Conservation (phyloP, 2,113 vertebrate species). For the Spizaetus ornatus region DNA sequence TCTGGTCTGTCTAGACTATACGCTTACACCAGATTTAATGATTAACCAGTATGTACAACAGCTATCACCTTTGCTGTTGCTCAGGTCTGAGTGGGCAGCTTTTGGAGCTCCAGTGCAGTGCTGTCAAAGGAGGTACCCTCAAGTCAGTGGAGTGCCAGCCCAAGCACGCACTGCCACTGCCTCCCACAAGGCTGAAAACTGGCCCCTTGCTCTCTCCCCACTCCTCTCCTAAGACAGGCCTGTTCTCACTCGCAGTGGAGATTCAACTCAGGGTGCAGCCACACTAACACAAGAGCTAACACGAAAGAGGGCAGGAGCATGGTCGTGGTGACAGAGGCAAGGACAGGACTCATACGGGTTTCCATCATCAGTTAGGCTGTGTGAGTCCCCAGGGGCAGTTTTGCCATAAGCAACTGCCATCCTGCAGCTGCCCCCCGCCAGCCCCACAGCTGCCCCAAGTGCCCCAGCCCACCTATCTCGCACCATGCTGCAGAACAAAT, state of each 20-base stretch:
- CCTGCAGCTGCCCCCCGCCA: no score
- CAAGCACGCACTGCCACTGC: no score
- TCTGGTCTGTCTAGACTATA: neutral
- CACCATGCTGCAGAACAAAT: neutral
- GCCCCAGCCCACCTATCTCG: neutral
- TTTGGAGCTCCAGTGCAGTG: neutral
- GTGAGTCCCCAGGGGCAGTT: neutral
- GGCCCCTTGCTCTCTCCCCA: rapidly evolving
- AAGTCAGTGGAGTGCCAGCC: rapidly evolving
- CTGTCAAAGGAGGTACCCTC: neutral
- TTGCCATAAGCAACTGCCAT: neutral
- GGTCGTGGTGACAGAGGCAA: rapidly evolving
- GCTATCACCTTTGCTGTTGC: neutral
- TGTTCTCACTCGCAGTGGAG: rapidly evolving
- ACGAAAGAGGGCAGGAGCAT: rapidly evolving
- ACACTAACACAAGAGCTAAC: rapidly evolving
- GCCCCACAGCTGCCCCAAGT: neutral
- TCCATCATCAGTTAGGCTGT: rapidly evolving
- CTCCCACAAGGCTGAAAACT: rapidly evolving
- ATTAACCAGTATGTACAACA: neutral
- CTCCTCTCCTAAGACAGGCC: no score
- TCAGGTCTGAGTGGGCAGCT: neutral
- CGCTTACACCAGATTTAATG: neutral
- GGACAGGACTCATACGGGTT: rapidly evolving
- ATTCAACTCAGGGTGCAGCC: neutral